phyloP scores from a whole-genome alignment of 2,888 invertebrate genomes.

The Xanthorhoe designata region DNA sequence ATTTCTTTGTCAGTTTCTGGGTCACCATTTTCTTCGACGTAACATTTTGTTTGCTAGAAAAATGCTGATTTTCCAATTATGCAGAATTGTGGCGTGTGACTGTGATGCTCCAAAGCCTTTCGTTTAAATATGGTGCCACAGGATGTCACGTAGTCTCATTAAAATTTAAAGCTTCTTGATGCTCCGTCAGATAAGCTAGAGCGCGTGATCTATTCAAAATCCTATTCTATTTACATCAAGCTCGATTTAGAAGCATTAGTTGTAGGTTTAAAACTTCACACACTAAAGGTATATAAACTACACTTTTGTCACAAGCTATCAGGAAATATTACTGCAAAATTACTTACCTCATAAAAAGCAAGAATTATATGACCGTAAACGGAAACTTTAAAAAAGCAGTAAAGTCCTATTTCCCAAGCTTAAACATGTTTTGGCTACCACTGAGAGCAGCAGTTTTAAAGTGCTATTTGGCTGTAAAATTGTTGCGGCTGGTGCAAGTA shows the following conservation, averaged over 20 bases:
- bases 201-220: slow-evolving; percentile 26
- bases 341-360: background rate
- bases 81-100: slow-evolving; percentile 36
- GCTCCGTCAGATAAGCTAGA: slow-evolving; percentile 19
- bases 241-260: slow-evolving; percentile 9
- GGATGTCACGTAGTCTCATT: slow-evolving; percentile 52
- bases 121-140: slow-evolving; percentile 50
- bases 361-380: slow-evolving; percentile 3
- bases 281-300: too few species aligned
- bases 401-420: background rate
- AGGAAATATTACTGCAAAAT: background rate
- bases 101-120: slow-evolving; percentile 43
- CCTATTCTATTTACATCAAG: slow-evolving; percentile 16
- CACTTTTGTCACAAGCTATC: background rate
- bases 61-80: slow-evolving; percentile 9
- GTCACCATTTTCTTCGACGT: slow-evolving; percentile 14
- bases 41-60: slow-evolving; percentile 2
- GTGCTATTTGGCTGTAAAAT: slow-evolving; percentile 35
- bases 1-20: slow-evolving; percentile 21
- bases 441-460: slow-evolving; percentile 31
- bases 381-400: background rate
- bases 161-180: slow-evolving; percentile 42
- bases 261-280: slow-evolving; percentile 8
- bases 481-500: slow-evolving; percentile 31
- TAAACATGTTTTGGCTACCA: slow-evolving; percentile 2